Percentiles rank a stretch among this genome's conserved stretches.
These are phyloP conservation scores for Podiceps cristatus DNA, from an alignment of 2,113 vertebrate species.

Conservation along the genomic window DNA sequence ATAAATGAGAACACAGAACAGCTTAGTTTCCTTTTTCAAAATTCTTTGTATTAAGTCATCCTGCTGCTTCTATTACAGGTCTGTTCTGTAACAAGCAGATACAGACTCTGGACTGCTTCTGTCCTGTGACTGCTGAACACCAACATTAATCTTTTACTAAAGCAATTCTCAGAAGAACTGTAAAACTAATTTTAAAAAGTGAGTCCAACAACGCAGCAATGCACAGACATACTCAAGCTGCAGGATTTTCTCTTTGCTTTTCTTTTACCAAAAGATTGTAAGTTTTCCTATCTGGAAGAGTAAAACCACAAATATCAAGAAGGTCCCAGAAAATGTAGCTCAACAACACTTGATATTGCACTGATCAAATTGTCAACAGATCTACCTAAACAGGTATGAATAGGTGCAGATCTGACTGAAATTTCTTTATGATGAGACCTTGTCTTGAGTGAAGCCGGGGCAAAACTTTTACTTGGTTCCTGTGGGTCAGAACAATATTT, in stretches of 20 bases:
- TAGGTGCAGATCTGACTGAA: background rate
- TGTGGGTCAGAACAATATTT: background rate
- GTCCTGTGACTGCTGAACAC: slow-evolving; percentile 26
- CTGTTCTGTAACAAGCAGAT: slow-evolving; percentile 42
- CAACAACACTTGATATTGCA: background rate
- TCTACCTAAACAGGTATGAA: background rate
- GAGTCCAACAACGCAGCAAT: background rate
- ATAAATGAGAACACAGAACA: slow-evolving; percentile 55
- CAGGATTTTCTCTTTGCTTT: background rate
- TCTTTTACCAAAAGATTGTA: background rate
- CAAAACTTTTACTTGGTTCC: background rate
- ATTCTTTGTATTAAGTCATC: slow-evolving; percentile 45
- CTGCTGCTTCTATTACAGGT: slow-evolving; percentile 35
- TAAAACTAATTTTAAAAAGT: slow-evolving; percentile 7
- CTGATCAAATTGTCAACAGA: background rate
- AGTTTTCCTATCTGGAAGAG: background rate
- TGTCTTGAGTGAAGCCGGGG: background rate
- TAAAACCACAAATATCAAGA: background rate
- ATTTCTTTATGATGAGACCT: background rate
- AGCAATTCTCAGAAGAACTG: background rate
- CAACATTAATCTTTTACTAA: slow-evolving; percentile 31
- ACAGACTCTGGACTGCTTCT: slow-evolving; percentile 32
- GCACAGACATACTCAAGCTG: background rate
- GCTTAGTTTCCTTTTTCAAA: slow-evolving; percentile 40
- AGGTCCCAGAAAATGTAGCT: background rate